Evolutionary conservation across 2,113 vertebrate species (phyloP).

Genomic region (Argyrosomus japonicus): DNA sequence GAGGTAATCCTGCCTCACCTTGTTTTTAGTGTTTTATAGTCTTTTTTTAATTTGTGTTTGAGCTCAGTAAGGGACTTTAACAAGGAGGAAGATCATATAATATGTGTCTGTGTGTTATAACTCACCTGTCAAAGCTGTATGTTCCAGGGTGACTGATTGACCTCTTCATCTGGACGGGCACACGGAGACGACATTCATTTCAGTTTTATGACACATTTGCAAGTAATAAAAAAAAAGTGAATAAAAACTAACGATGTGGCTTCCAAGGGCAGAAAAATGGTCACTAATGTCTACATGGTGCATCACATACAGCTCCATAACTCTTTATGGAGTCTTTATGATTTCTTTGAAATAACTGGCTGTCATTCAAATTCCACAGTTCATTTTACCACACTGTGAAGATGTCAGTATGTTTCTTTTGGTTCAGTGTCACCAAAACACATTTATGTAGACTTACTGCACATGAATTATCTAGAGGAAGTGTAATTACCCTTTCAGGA

Average conservation of each 20-base stretch:
- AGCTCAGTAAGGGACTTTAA: not conserved
- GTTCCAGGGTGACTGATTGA: slow-evolving; percentile 79
- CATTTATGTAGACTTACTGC: not conserved
- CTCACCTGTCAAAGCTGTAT: slow-evolving; percentile 76
- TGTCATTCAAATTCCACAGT: too few species aligned
- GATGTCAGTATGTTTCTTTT: not conserved
- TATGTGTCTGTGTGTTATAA: not conserved
- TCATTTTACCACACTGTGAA: not conserved
- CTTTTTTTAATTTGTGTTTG: not conserved
- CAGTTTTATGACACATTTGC: not conserved
- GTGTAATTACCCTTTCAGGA: slow-evolving; percentile 64
- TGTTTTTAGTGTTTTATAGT: not conserved
- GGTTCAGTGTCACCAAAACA: not conserved
- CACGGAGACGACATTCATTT: not conserved
- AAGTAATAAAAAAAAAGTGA: not conserved
- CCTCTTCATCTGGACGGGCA: slow-evolving; percentile 68
- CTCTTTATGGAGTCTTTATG: too few species aligned
- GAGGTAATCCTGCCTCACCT: not conserved
- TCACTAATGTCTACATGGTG: not conserved
- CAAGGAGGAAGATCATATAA: not conserved
- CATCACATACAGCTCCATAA: not conserved
- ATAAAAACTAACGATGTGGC: not conserved
- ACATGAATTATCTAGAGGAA: not conserved
- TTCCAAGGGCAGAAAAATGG: not conserved
- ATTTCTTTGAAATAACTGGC: too few species aligned